phyloP scores from a whole-genome alignment of 2,797 vertebrate species.

The Malacoraja senta region DNA sequence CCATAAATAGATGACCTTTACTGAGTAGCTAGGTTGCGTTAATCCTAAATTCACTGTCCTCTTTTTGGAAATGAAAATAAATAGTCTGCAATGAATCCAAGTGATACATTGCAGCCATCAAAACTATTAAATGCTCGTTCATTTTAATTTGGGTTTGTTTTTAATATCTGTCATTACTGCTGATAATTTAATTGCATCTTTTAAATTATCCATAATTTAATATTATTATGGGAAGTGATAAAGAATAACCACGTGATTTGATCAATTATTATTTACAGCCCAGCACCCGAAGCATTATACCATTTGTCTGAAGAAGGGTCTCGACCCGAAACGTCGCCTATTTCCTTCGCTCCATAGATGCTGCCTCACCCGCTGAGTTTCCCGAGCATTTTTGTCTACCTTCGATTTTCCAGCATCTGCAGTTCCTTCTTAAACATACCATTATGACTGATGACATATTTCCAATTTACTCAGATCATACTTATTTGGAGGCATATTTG shows the following conservation, averaged over 20 bases:
- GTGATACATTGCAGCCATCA: not conserved
- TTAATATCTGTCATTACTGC: not conserved
- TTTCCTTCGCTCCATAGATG: too few species aligned
- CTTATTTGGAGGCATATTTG: not conserved
- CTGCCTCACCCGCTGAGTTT: too few species aligned
- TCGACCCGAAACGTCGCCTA: too few species aligned
- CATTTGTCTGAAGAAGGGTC: not conserved
- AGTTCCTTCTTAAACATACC: too few species aligned
- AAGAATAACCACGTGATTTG: slow-evolving; percentile 1
- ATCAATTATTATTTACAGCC: not conserved
- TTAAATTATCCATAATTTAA: not conserved
- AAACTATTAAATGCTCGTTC: not conserved
- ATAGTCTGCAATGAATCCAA: not conserved
- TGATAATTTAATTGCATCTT: not conserved
- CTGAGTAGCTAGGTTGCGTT: too few species aligned
- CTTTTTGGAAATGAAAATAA: not conserved
- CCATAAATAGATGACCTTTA: not conserved
- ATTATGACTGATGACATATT: not conserved
- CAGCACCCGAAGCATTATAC: not conserved
- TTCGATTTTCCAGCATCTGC: too few species aligned
- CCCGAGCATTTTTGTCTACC: too few species aligned
- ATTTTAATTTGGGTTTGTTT: not conserved
- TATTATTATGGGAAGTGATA: not conserved
- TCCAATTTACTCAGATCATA: not conserved
- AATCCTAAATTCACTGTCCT: not conserved